Evolutionary conservation across 2,888 invertebrate genomes (phyloP), one percentile per base, ranked within the genome.

Genomic region (Punctoribates punctum): DNA sequence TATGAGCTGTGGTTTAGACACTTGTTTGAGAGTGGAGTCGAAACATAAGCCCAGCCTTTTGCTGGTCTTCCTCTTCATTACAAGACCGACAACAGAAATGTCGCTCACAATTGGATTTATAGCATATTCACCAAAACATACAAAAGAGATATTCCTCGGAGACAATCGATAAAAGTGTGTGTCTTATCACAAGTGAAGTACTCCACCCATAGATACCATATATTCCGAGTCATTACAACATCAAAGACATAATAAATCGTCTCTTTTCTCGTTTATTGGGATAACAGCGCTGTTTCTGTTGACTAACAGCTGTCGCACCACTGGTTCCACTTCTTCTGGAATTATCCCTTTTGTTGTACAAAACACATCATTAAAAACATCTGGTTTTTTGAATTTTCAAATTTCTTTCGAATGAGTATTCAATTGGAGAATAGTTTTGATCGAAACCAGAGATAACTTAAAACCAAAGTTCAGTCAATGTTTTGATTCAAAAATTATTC

Each of bases 281-380:
- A 15, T 29, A n/a, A 65, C 11, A 65, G 13, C 34, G 34, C 65
- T 65, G 25, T 38, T 5, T 23, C 5, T 25, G 46, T 70, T 70
- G 1, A 23, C 15, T 70, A 70, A 70, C 70, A 70, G 70, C 70
- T 70, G 70, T 70, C 70, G 42, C 42, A 5, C 8, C 15, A 46
- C n/a, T 70, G 46, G 70, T 70, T 46, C 42, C 38, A 70, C 46
- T 70, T 70, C 70, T 70, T 70, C 46, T 46, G 6, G 23, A 38
- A 38, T 65, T 57, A 25, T 57, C 57, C 11, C 20, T 57, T 54
- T 15, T 48, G 17, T 34, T 34, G 34, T 6, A 8, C 34, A 6
- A 8, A 34, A n/a, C 54, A 23, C 23, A 2, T 57, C 54, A 60
- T 65, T 65, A 27, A 8, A 65, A 65, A 65, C 65, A 65, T 65